Conservation (phyloP, 1,140 invertebrate species). For the Tetraneura akinire region DNA sequence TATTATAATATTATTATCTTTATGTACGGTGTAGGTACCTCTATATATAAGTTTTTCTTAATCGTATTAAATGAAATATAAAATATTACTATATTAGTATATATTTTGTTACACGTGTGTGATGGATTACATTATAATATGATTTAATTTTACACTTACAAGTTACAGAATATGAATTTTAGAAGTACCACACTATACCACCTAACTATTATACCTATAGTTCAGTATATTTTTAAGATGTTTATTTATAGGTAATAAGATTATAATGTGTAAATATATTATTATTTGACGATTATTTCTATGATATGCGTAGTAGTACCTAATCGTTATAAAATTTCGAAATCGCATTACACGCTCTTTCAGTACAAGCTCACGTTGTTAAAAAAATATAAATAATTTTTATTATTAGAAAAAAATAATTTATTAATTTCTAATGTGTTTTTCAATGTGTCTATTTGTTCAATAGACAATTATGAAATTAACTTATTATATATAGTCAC, state of each 20-base stretch:
- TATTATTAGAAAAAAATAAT: background rate
- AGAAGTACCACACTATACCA: no score
- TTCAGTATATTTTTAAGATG: background rate
- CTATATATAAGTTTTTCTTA: no score
- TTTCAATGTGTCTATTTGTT: background rate
- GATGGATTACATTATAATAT: background rate
- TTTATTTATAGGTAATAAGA: background rate
- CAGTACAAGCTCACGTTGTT: background rate
- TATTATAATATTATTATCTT: no score
- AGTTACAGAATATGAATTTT: background rate
- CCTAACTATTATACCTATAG: no score
- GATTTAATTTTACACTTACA: conserved; percentile 6
- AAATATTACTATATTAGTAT: no score
- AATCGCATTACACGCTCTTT: conserved; percentile 32
- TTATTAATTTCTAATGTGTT: background rate
- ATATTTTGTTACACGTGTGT: no score
- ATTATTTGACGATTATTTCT: conserved; percentile 17
- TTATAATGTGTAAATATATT: background rate
- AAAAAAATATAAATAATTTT: background rate
- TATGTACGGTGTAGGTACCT: no score
- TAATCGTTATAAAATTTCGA: conserved; percentile 21
- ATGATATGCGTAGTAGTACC: conserved; percentile 3
- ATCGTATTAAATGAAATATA: no score
- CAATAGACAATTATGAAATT: background rate
- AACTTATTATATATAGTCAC: conserved; percentile 14